Base-by-base conservation (phyloP, 2,888 invertebrate species). In the Eupithecia subfuscata region DNA sequence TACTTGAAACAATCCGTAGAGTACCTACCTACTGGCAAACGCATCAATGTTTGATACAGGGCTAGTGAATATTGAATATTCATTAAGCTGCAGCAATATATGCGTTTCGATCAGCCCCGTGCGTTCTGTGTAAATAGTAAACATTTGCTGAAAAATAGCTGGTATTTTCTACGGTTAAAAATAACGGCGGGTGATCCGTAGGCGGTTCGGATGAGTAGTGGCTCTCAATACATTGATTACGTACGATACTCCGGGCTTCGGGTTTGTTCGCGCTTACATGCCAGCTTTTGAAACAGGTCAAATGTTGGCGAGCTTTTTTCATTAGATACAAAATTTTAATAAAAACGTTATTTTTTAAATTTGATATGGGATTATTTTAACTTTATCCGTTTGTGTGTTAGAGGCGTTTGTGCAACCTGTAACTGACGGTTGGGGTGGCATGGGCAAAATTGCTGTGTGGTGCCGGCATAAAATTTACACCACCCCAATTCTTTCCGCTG, bases 71-170 rank as follows among this genome's bases (percentile, higher is more conserved):
- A 72, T 72, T 82, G 80, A 82, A 82, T 80, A 82, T 82, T 80
- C 80, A 82, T 79, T 63, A 72, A 67, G 65, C 65, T 67, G n/a
- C 65, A 70, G 84, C 82, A 81, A 83, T 82, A 69, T 69, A 69
- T 69, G 72, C 40, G 74, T 83, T 80, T 83, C 84, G 84, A 83
- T 85, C 87, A 86, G 87, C 83, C 84, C 81, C 76, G 83, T 84
- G 85, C 84, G 87, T 84, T 84, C 85, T 84, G 76, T 83, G 86
- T 85, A 88, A 90, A 88, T 86, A 87, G 86, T 87, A 85, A 86
- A 87, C 87, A 86, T 82, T 83, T 84, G 85, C 65, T 84, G 82
- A 86, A 86, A 88, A 87, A 84, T 82, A 80, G 77, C 76, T 82
- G 76, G 82, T 81, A 82, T 82, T 79, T 79, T 77, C 76, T 80